Percentiles rank a stretch among this genome's conserved stretches.
phyloP scores from a whole-genome alignment of 2,797 vertebrate species.

The Balearica regulorum region DNA sequence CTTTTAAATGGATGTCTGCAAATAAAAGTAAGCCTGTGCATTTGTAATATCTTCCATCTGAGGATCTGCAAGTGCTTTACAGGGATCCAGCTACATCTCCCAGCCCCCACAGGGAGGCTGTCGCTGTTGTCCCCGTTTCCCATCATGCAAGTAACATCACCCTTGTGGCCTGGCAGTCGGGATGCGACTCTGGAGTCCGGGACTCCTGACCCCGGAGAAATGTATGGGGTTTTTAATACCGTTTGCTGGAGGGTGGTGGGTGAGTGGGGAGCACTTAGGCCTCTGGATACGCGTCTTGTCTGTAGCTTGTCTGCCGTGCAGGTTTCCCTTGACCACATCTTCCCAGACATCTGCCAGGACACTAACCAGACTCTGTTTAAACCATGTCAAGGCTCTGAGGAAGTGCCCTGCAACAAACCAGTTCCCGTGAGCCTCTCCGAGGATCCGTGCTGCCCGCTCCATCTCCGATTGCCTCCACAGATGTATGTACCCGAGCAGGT shows the following conservation, averaged over 20 bases:
- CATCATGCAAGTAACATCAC: neutral
- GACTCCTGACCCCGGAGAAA: neutral
- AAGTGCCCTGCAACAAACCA: constrained; percentile 86
- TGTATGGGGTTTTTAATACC: fast-evolving
- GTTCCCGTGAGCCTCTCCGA: constrained; percentile 92
- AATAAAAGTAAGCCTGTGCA: neutral
- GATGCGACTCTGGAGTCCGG: neutral
- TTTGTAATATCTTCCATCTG: neutral
- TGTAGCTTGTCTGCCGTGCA: neutral
- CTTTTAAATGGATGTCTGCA: neutral
- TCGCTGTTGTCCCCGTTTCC: neutral
- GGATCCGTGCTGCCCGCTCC: constrained; percentile 91
- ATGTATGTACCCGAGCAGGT: constrained; percentile 91
- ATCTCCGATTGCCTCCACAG: constrained; percentile 87
- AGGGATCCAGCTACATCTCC: neutral
- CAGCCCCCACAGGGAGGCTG: neutral
- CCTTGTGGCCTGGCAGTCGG: neutral
- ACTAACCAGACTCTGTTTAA: constrained; percentile 92
- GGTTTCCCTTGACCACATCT: constrained; percentile 58
- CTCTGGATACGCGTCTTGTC: neutral
- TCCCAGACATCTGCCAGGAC: constrained; percentile 94
- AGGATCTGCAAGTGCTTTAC: neutral
- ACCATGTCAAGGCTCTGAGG: constrained; percentile 88
- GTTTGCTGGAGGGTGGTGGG: neutral
- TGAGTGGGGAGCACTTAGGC: fast-evolving